Percentiles rank a stretch among this genome's conserved stretches.
Conservation (phyloP, 2,888 invertebrate genomes). For the Ormia ochracea region DNA sequence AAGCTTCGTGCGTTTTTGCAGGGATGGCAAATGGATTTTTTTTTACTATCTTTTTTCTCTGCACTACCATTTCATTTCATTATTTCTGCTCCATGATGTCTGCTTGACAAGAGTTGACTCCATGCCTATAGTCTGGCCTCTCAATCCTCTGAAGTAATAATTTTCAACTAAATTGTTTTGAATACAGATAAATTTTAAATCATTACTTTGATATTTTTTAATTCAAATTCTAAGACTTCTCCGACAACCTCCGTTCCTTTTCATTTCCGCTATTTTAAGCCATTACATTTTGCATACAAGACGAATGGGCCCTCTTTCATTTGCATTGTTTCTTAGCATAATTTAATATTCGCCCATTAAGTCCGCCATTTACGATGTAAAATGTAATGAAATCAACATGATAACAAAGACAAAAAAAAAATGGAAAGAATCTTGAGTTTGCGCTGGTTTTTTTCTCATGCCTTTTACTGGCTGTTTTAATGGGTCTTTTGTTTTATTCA, state of each 20-base stretch:
- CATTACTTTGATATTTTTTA: too few relatives aligned
- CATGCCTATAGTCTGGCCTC: too few relatives aligned
- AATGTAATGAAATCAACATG: constrained; percentile 27
- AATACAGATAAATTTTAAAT: too few relatives aligned
- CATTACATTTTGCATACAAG: constrained; percentile 54
- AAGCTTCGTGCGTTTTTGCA: too few relatives aligned
- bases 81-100: too few relatives aligned
- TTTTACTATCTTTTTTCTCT: too few relatives aligned
- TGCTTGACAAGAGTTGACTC: too few relatives aligned
- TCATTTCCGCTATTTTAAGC: constrained; percentile 57
- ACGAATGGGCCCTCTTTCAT: constrained; percentile 60
- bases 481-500: constrained; percentile 57
- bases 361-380: constrained; percentile 73
- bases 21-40: too few relatives aligned
- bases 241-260: background rate
- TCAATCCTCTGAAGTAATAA: too few relatives aligned
- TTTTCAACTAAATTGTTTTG: too few relatives aligned
- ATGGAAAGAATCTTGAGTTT: constrained; percentile 50
- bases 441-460: constrained; percentile 26
- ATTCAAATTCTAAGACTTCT: background rate
- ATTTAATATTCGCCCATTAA: constrained; percentile 77
- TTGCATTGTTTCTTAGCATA: constrained; percentile 68
- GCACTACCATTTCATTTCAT: too few relatives aligned
- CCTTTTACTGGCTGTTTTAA: constrained; percentile 15
- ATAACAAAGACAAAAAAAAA: constrained; percentile 1